Evolutionary conservation across 1,140 invertebrate species (phyloP), one percentile per base, ranked within the genome.

Genomic region (Drosophila arawakana): DNA sequence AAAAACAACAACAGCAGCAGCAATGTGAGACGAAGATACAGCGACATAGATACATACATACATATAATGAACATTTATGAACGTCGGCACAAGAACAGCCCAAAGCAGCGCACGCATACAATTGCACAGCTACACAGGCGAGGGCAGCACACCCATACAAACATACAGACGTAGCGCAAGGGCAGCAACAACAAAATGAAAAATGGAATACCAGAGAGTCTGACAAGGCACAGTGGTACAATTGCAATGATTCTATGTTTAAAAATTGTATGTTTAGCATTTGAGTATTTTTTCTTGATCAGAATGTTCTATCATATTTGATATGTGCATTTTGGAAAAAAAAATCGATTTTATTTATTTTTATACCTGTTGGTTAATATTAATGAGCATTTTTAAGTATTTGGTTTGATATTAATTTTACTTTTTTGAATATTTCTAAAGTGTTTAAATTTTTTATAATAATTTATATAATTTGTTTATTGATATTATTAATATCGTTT

Each of bases 151-250:
- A 44, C 47, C 62, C 62, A 63, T 44, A 39, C 30, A 57, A 21
- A 34, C 55, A 46, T 39, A 57, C 39, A 37, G 41, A 46, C 57
- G 30, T 21, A 47, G 65, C 34, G 43, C 63, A 73, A 37, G 46
- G 65, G 71, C 58, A 73, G 70, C 70, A 71, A 59, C 66, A 73
- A 88, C 83, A 88, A 89, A 89, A 88, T 88, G 82, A 86, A 86
- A 86, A 86, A 86, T 86, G 84, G 86, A 88, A 88, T 89, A 68
- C 60, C 70, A 75, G 34, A 60, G 63, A 39, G 61, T 72, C 57
- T 49, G 60, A 44, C 43, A 54, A 67, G 69, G 69, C 73, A 88
- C 83, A 88, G 84, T 88, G 80, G 80, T 44, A 1, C 76, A 30
- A 44, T 1, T 30, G 44, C 1, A 2, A 46, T 60, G 10, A 37